A percentile compares a stretch with the other conserved stretches of the same genome.
phyloP scores from a whole-genome alignment of 35 echinoderm and acorn worm genomes.

The Eucidaris tribuloides region DNA sequence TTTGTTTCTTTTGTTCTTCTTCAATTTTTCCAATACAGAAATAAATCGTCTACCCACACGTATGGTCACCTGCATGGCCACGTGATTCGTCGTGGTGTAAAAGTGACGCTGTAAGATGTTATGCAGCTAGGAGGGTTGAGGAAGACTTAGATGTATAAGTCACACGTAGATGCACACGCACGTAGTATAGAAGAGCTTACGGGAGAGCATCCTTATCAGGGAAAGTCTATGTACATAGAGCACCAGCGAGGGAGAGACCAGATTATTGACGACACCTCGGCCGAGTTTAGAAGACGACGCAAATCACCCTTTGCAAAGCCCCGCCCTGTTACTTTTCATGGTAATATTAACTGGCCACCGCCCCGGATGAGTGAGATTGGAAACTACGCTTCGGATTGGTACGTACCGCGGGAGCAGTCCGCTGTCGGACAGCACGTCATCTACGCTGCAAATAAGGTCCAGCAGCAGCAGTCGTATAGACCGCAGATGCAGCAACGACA shows the following conservation, averaged over 20 bases:
- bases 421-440: background rate
- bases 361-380: background rate
- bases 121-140: too few species aligned
- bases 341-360: background rate
- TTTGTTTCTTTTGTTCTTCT: too few species aligned
- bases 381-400: background rate
- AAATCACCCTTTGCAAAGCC: background rate
- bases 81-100: too few species aligned
- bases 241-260: background rate
- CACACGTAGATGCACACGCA: constrained; percentile 20
- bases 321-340: background rate
- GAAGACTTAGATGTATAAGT: constrained; percentile 28
- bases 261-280: background rate
- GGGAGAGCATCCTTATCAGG: background rate
- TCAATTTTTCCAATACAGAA: too few species aligned
- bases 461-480: constrained; percentile 23
- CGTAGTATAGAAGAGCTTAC: constrained; percentile 9
- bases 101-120: too few species aligned
- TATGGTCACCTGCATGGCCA: too few species aligned
- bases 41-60: too few species aligned
- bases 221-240: constrained; percentile 28
- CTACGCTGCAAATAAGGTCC: background rate
- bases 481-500: background rate
- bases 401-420: background rate
- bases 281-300: background rate